These are phyloP conservation scores for Anabas testudineus DNA, from an alignment of 2,797 vertebrate species.

Conservation along the genomic window DNA sequence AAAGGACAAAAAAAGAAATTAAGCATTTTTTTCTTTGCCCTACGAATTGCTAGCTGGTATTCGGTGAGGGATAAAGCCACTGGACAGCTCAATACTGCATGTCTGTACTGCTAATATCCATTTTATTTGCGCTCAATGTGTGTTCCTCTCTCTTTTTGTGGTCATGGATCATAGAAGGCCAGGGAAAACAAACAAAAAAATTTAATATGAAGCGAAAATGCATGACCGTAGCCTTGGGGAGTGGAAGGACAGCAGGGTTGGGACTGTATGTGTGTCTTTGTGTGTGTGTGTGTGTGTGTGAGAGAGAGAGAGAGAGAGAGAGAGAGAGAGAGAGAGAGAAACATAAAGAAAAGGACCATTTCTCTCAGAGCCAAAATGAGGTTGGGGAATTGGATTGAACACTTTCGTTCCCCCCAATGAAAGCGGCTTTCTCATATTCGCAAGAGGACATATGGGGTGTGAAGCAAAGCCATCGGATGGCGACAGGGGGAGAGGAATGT, in stretches of 20 bases:
- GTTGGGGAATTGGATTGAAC: constrained; percentile 77
- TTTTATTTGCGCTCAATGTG: constrained; percentile 52
- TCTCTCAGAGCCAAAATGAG: constrained; percentile 80
- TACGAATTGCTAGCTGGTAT: constrained; percentile 18
- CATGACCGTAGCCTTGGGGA: constrained; percentile 70
- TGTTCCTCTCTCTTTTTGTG: constrained; percentile 37
- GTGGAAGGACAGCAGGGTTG: constrained; percentile 54
- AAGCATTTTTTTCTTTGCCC: constrained; percentile 29
- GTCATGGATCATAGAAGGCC: constrained; percentile 65
- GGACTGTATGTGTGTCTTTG: constrained; percentile 38
- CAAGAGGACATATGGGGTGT: constrained; percentile 64
- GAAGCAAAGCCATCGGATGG: constrained; percentile 56
- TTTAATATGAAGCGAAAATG: constrained; percentile 71
- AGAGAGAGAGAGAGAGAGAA: constrained; percentile 12
- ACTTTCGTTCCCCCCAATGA: constrained; percentile 53
- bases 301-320: constrained; percentile 20
- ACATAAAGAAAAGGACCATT: constrained; percentile 63
- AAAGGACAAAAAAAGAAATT: constrained; percentile 5
- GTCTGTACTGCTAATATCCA: constrained; percentile 55
- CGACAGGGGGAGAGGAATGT: constrained; percentile 32
- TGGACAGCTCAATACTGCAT: constrained; percentile 33
- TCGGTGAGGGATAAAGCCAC: constrained; percentile 35
- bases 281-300: constrained; percentile 30
- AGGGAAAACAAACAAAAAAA: constrained; percentile 61
- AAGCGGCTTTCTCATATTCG: constrained; percentile 64